Evolutionary conservation across 2,888 invertebrate genomes (phyloP), one percentile per base, ranked within the genome.

Genomic region (Apamea anceps): DNA sequence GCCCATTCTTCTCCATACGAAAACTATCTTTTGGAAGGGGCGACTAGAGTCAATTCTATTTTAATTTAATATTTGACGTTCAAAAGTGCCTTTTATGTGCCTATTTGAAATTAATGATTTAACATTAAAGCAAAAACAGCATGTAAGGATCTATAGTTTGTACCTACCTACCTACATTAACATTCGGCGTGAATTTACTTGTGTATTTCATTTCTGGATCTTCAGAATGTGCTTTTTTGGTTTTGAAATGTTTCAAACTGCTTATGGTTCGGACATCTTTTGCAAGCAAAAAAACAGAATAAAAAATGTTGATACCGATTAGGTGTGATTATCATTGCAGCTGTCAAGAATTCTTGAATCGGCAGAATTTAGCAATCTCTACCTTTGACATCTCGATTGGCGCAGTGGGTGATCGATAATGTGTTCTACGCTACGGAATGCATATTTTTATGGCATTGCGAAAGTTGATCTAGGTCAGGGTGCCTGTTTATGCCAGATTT

Each of bases 361-460:
- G n/a, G 54, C n/a, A n/a, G 45, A 1, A 66, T 66, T 3, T 51
- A n/a, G 21, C 10, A 54, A 54, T 77, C 7, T 57, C n/a, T 78
- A 67, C n/a, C 48, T 6, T 48, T 37, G 25, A 67, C 66, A 77
- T 77, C 54, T 57, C 54, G 45, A 77, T 77, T 48, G 57, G 37
- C 45, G 21, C 37, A 66, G 12, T 18, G 21, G 12, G 21, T 32
- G 66, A 45, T 48, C 54, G 37, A 77, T 78, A 7, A 57, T 66
- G 45, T 57, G 66, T 37, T 13, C 21, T 77, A 77, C 66, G 57
- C 57, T 48, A 57, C 18, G 66, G 57, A 77, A 78, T 78, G 66
- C 57, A 66, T 77, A 48, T 54, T 76, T 76, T 65, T 77, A 66
- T 66, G 10, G 32, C n/a, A n/a, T 32, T 32, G 37, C 45, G 32